phyloP scores from a whole-genome alignment of 2,113 vertebrate species.

The Nanorana parkeri region DNA sequence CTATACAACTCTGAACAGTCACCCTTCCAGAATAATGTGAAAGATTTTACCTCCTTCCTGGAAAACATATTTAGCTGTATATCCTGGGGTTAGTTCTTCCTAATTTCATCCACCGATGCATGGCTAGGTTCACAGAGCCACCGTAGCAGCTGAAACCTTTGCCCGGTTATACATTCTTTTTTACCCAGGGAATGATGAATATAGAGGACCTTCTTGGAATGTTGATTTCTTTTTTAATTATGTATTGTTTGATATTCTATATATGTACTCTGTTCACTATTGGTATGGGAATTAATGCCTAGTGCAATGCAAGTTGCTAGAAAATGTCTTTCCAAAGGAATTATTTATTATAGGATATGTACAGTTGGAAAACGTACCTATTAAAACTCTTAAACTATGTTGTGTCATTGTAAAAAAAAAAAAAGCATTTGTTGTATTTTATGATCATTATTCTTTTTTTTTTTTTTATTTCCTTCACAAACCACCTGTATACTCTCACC shows the following conservation, averaged over 20 bases:
- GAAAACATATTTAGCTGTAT: too few relatives aligned
- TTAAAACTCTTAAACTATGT: constrained; percentile 37
- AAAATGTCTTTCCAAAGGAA: constrained; percentile 48
- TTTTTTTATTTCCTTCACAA: too few relatives aligned
- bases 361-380: constrained; percentile 26
- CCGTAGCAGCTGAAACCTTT: not conserved
- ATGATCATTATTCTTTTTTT: too few relatives aligned
- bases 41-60: too few relatives aligned
- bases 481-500: too few relatives aligned
- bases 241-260: constrained; percentile 52
- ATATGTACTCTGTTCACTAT: constrained; percentile 33
- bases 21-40: too few relatives aligned
- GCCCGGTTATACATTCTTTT: not conserved
- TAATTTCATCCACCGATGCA: constrained; percentile 12
- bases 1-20: too few relatives aligned
- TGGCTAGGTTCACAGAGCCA: constrained; percentile 17
- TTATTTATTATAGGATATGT: constrained; percentile 47
- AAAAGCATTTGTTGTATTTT: not conserved
- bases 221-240: not conserved
- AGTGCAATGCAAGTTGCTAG: constrained; percentile 42
- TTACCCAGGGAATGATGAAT: constrained; percentile 24
- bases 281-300: constrained; percentile 25
- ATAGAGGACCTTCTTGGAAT: constrained; percentile 19
- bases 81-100: not conserved
- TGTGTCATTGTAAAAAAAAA: not conserved